Base-by-base conservation (phyloP, 2,113 vertebrate genomes). In the Kryptolebias marmoratus region DNA sequence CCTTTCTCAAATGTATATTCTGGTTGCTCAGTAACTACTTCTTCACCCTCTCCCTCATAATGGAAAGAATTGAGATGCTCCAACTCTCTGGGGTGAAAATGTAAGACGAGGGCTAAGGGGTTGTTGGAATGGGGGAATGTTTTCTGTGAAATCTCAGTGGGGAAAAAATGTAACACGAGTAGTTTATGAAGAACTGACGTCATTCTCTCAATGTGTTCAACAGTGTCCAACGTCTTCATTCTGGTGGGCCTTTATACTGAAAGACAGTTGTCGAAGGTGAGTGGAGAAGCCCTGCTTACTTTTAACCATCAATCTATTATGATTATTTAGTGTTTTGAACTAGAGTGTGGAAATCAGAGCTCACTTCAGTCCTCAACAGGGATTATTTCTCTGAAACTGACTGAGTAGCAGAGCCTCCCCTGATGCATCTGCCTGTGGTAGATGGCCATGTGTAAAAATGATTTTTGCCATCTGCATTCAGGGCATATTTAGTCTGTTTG, bases 221-320 rank as follows among this genome's bases (percentile, higher is more conserved):
- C 93, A 97, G 96, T 80, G 69, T 95, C 94, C 76, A 96, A 96
- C 13, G 63, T 90, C 55, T 96, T 96, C 78, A 88, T 92, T 4
- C 56, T 96, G 79, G 91, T 91, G 59, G 93, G 94, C 5, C 92
- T 97, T 83, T 95, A 95, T 68, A 91, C 94, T 1, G 96, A 97
- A 73, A 94, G 94, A 79, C 88, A 88, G 62, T 89, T 97, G 76
- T 95, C 95, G 0, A 90, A 71, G 91, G 96, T 97, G 87, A 96
- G 95, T 89, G 68, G 39, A 57, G 62, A 73, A 68, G 39, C 30
- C 31, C 47, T 36, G 11, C 36, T 44, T 63, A 18, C 50, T 64
- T 64, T 68, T 27, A 11, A 64, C 60, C 61, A 64, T 68, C 57
- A 48, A 36, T 75, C 48, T 44, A 0, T 62, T 71, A 56, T 66